Evolutionary conservation across 2,113 vertebrate genomes (phyloP), one percentile per base, ranked within the genome.

Genomic region (Menura novaehollandiae): DNA sequence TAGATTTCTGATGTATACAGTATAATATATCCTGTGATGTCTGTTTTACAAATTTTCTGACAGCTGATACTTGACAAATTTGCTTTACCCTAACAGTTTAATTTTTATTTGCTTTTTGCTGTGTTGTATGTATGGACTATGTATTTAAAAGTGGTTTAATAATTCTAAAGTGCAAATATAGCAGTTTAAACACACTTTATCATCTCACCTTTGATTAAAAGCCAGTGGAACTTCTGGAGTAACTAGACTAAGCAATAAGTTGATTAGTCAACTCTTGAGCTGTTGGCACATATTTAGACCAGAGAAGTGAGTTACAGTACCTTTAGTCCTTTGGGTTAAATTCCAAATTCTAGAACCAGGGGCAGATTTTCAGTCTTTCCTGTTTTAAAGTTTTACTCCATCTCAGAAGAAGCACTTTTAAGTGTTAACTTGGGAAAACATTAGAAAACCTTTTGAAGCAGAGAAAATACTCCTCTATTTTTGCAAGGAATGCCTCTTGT

Each of bases 381-480:
- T 93, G 67, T 90, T 96, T 97, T 94, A 92, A 96, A 95, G 97
- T 97, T 97, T 91, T 93, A 91, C 87, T 97, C 95, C 77, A 96
- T 64, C 76, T 91, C 89, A 96, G 77, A 96, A 95, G 47, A 37
- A 68, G n/a, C 17, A 53, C 85, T 98, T 98, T 97, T 96, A 97
- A 97, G 94, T 96, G 92, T 89, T 97, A 96, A 94, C 97, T 95
- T 98, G 97, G 97, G 97, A 97, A 92, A 96, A 84, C 73, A 96
- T 91, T 91, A 96, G 85, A 97, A 97, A 96, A 89, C 7, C 92
- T 97, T 98, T 96, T 97, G 97, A 98, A 98, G 97, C 90, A 96
- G 88, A 97, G 93, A 94, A 95, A 95, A 95, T 97, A 93, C 60
- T 81, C 90, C 52, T 97, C 53, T 97, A 19, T 88, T 97, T 95